Evolutionary conservation across 2,113 vertebrate species (phyloP).

Genomic region (Chaenogobius annularis): DNA sequence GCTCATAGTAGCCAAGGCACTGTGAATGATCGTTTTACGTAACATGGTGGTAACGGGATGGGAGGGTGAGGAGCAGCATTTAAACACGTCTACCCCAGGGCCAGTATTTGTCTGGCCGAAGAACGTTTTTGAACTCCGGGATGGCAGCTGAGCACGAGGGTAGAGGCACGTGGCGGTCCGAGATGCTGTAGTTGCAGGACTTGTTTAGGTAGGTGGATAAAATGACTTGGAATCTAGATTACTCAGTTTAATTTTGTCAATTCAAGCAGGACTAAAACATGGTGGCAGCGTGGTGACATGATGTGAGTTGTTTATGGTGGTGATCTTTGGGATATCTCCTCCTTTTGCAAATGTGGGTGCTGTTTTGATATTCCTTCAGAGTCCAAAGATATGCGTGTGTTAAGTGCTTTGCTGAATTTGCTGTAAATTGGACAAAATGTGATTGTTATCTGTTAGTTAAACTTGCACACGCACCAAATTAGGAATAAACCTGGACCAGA

Average conservation of each 20-base stretch:
- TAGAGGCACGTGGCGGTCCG: conserved; percentile 43
- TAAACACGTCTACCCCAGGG: conserved; percentile 30
- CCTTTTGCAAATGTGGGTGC: background rate
- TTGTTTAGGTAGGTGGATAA: conserved; percentile 42
- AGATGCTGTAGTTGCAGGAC: conserved; percentile 38
- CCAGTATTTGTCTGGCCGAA: conserved; percentile 30
- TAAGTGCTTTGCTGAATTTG: background rate
- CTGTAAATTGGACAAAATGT: background rate
- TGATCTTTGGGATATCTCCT: background rate
- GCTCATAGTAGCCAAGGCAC: conserved; percentile 21
- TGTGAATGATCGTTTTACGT: conserved; percentile 40
- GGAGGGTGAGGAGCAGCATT: conserved; percentile 37
- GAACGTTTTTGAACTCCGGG: conserved; percentile 38
- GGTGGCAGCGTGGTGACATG: background rate
- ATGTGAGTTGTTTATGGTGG: background rate
- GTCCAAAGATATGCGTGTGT: too few relatives aligned
- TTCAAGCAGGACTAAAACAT: background rate
- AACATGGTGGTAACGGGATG: conserved; percentile 16
- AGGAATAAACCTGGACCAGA: background rate
- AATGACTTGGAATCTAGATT: conserved; percentile 11
- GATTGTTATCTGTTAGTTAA: background rate
- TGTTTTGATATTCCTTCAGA: background rate
- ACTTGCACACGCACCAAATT: background rate
- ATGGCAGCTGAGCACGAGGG: conserved; percentile 49
- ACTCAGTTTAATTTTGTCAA: background rate